These are phyloP conservation scores for Resseliella maxima DNA, from an alignment of 2,888 invertebrate genomes.

Conservation along the genomic window DNA sequence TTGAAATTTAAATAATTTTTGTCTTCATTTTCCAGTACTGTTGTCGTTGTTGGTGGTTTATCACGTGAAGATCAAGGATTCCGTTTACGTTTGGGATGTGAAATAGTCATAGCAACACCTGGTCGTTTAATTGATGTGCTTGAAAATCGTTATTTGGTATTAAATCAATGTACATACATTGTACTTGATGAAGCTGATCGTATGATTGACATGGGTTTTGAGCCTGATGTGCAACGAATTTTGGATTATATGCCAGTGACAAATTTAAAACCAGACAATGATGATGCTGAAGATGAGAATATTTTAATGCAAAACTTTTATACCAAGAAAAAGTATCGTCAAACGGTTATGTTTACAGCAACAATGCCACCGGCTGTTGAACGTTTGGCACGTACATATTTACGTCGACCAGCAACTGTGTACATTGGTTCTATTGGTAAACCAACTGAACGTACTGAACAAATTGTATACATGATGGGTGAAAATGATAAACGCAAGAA, in stretches of 20 bases:
- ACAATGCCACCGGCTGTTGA: conserved; percentile 99
- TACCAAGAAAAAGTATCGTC: conserved; percentile 95
- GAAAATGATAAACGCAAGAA: conserved; percentile 97
- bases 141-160: conserved; percentile 96
- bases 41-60: conserved; percentile 97
- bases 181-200: conserved; percentile 96
- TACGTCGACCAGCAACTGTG: conserved; percentile 95
- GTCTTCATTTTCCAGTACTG: conserved; percentile 77
- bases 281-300: conserved; percentile 96
- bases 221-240: conserved; percentile 97
- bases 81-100: conserved; percentile 94
- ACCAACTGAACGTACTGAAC: conserved; percentile 97
- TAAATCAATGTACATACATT: conserved; percentile 98
- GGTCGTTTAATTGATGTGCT: conserved; percentile 98
- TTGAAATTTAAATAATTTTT: too few relatives aligned
- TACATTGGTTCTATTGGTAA: conserved; percentile 97
- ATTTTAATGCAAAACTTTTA: conserved; percentile 93
- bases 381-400: conserved; percentile 91
- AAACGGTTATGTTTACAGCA: conserved; percentile 99
- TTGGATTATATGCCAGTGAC: conserved; percentile 97
- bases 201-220: conserved; percentile 99
- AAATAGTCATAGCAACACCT: conserved; percentile 99
- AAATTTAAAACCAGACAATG: conserved; percentile 97
- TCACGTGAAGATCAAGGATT: conserved; percentile 99
- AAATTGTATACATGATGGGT: conserved; percentile 94